Evolutionary conservation across 2,888 invertebrate species (phyloP), one percentile per base, ranked within the genome.

Genomic region (Phlogophora meticulosa): DNA sequence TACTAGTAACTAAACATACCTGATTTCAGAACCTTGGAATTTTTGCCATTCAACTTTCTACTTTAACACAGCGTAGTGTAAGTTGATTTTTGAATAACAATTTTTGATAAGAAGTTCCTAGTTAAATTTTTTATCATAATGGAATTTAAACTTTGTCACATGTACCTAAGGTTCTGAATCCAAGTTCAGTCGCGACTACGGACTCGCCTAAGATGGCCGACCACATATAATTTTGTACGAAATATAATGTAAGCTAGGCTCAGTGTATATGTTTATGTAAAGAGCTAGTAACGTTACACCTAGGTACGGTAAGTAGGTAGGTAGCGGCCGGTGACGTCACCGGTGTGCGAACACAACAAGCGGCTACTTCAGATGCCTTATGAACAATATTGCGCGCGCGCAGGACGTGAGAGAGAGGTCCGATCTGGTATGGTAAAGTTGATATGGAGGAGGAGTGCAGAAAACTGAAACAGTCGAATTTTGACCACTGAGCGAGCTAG

Each of bases 241-340:
- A n/a, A 17, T n/a, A 10, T 3, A 61, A 24, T 45, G 11, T 58
- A 52, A 51, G 40, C 20, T 58, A 57, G 9, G 60, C 79, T 63
- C 69, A 10, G 4, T 78, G 67, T 83, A 75, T 63, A 72, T 76
- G 68, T 64, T 53, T 52, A 55, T 78, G 78, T 86, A 84, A 85
- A 77, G 81, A 84, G 80, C 88, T 87, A 87, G 75, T 85, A 80
- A 81, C 59, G 32, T 46, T 62, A 62, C 34, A 51, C 60, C 15
- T 69, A 71, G 57, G 76, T 62, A 43, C 36, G 62, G 43, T 67
- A 72, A 51, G 55, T 72, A 71, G 67, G 24, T 76, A 68, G 62
- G 24, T 0, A 28, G 9, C 7, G 38, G 4, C 15, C 15, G 38
- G 15, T 64, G 51, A 58, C 36, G 59, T 60, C 76, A 57, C 20